phyloP scores from a whole-genome alignment of 2,113 vertebrate species.

The Pavo muticus region DNA sequence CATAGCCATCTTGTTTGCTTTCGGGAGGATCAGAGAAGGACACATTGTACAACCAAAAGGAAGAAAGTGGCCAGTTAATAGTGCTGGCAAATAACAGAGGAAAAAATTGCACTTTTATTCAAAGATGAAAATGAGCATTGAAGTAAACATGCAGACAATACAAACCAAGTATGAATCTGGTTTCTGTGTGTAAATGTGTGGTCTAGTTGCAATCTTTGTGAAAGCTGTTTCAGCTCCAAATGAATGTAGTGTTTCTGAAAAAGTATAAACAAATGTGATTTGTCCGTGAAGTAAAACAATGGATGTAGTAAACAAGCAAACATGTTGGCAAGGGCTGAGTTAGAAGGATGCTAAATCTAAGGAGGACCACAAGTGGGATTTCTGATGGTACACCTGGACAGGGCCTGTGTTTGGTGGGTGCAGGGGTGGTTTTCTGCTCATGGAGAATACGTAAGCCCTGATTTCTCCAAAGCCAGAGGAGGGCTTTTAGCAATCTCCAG shows the following conservation, averaged over 20 bases:
- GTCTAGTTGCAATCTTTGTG: constrained; percentile 48
- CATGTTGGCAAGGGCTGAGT: constrained; percentile 5
- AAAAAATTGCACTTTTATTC: constrained; percentile 55
- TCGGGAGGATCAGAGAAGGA: constrained; percentile 41
- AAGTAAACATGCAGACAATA: constrained; percentile 55
- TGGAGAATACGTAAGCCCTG: not conserved
- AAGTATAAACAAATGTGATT: constrained; percentile 35
- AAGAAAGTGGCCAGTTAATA: constrained; percentile 37
- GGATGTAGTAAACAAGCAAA: constrained; percentile 36
- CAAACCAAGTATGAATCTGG: constrained; percentile 55
- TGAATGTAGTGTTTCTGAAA: constrained; percentile 54
- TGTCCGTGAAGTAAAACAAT: constrained; percentile 30
- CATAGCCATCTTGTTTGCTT: not conserved
- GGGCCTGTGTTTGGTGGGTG: not conserved
- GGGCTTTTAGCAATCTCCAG: constrained; percentile 56
- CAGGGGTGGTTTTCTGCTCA: not conserved
- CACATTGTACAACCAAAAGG: constrained; percentile 47
- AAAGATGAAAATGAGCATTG: constrained; percentile 64
- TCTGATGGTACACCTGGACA: constrained; percentile 26
- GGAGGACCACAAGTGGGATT: not conserved
- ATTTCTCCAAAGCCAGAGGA: not conserved
- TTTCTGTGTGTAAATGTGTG: constrained; percentile 69
- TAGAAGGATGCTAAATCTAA: not conserved
- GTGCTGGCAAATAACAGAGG: constrained; percentile 25
- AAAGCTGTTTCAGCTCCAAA: constrained; percentile 50